A percentile compares a stretch with the other conserved stretches of the same genome.
Conservation (phyloP, 2,797 vertebrate genomes). For the Denticeps clupeoides region DNA sequence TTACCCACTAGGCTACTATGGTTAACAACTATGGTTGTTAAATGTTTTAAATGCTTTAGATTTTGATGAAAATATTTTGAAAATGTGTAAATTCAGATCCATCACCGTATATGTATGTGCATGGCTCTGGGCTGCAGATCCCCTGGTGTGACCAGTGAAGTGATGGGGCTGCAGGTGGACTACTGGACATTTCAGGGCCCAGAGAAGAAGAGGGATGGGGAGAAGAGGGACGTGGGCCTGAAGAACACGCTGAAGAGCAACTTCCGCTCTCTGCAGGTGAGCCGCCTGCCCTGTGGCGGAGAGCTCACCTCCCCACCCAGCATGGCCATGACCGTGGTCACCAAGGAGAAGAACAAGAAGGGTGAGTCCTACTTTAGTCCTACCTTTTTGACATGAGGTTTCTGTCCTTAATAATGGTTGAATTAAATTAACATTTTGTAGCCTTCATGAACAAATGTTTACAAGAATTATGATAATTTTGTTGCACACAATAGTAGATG, state of each 20-base stretch:
- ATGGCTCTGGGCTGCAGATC: slow-evolving; percentile 34
- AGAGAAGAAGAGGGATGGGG: slow-evolving; percentile 63
- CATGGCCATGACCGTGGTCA: slow-evolving; percentile 72
- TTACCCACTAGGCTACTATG: too few species aligned
- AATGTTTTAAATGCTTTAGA: too few species aligned
- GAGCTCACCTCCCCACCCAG: slow-evolving; percentile 57
- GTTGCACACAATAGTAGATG: too few species aligned
- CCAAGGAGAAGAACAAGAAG: slow-evolving; percentile 75
- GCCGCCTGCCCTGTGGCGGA: slow-evolving; percentile 57
- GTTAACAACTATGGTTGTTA: too few species aligned
- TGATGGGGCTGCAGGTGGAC: slow-evolving; percentile 72
- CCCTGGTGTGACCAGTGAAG: slow-evolving; percentile 57
- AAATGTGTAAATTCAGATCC: too few species aligned
- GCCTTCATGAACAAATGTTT: too few species aligned
- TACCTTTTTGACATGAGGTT: too few species aligned
- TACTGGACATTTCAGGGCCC: slow-evolving; percentile 66
- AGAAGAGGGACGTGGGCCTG: slow-evolving; percentile 59
- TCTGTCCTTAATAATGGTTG: too few species aligned
- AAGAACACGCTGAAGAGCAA: slow-evolving; percentile 73
- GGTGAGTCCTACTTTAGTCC: slow-evolving; percentile 38
- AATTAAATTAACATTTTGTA: too few species aligned
- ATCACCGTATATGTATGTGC: not conserved
- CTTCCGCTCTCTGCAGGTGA: slow-evolving; percentile 70
- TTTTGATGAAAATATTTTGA: too few species aligned
- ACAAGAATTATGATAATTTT: too few species aligned